Evolutionary conservation across 2,113 vertebrate genomes (phyloP).

Genomic region (Eurystomus gularis): DNA sequence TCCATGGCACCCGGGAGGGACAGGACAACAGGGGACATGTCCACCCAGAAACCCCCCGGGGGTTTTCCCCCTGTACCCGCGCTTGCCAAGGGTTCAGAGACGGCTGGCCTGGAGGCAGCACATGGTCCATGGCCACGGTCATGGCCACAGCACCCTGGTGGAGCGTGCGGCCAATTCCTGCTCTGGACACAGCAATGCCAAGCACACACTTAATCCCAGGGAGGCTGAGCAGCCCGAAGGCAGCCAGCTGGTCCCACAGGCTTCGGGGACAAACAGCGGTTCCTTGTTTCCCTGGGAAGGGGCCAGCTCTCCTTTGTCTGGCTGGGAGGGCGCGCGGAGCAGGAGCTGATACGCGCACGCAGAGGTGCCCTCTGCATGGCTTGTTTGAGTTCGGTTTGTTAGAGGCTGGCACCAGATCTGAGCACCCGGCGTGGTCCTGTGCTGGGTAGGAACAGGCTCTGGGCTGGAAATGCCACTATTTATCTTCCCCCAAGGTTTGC

Average conservation of each 20-base stretch:
- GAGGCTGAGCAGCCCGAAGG: no score
- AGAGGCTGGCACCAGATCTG: neutral
- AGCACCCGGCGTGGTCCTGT: neutral
- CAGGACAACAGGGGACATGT: neutral
- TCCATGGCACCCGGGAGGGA: neutral
- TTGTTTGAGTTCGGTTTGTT: neutral
- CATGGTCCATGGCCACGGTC: accelerated
- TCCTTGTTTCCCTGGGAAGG: neutral
- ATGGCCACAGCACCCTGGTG: accelerated
- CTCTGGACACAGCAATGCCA: neutral
- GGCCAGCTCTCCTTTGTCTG: neutral
- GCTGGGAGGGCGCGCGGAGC: accelerated
- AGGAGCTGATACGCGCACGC: accelerated
- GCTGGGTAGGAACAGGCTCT: neutral
- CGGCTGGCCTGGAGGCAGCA: neutral
- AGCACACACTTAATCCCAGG: neutral
- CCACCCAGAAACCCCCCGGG: neutral
- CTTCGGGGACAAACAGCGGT: accelerated
- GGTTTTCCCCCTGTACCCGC: accelerated
- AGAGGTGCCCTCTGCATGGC: neutral
- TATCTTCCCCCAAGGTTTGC: neutral
- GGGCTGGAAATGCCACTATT: neutral
- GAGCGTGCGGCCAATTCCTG: accelerated
- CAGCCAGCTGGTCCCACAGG: accelerated
- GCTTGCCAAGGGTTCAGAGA: neutral